Percentiles rank a stretch among this genome's conserved stretches.
These are phyloP conservation scores for Cathartes aura DNA, from an alignment of 2,113 vertebrate genomes.

Conservation along the genomic window DNA sequence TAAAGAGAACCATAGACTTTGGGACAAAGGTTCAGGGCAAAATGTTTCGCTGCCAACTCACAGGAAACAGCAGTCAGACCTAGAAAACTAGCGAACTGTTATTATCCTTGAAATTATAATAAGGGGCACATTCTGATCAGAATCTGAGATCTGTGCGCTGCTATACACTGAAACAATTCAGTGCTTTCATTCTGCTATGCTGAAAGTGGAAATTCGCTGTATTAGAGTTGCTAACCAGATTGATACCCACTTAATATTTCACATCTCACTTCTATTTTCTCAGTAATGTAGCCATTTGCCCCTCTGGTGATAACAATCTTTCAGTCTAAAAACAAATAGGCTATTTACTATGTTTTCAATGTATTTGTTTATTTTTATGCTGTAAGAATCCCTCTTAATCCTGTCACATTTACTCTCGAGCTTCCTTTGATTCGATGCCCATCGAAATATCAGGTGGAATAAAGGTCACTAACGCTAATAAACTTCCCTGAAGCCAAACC, in stretches of 20 bases:
- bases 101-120: neutral
- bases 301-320: neutral
- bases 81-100: neutral
- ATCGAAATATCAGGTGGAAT: slow-evolving; percentile 55
- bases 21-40: slow-evolving; percentile 52
- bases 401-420: slow-evolving; percentile 40
- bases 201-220: neutral
- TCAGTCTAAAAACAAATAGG: neutral
- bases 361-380: slow-evolving; percentile 61
- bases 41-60: neutral
- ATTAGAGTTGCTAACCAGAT: neutral
- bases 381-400: slow-evolving; percentile 43
- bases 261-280: slow-evolving; percentile 6
- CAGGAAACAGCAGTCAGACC: neutral
- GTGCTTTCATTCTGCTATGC: neutral
- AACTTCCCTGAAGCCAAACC: slow-evolving; percentile 38
- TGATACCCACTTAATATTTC: slow-evolving; percentile 22
- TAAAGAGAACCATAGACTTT: slow-evolving; percentile 32
- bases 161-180: neutral
- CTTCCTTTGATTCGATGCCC: slow-evolving; percentile 49
- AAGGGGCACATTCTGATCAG: neutral
- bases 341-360: slow-evolving; percentile 56
- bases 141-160: neutral
- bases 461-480: slow-evolving; percentile 45
- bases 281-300: neutral